Base-by-base conservation (phyloP, 2,888 invertebrate genomes). In the Oscheius myriophilus region DNA sequence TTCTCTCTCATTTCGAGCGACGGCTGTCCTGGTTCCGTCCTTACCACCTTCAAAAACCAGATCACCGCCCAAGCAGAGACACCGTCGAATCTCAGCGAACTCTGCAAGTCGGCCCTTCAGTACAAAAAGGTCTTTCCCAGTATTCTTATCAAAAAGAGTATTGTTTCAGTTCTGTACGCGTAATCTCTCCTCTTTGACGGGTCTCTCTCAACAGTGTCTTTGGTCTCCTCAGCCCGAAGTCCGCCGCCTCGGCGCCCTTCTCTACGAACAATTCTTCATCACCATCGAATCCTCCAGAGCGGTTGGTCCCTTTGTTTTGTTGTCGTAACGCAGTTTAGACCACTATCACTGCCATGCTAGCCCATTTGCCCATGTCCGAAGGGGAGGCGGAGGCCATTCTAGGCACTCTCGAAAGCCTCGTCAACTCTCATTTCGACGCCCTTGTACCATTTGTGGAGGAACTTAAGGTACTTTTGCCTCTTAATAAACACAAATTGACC, bases 111-210 rank as follows among this genome's bases (percentile, higher is more conserved):
- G 39, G 67, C 61, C 7, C 41, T 67, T 18, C 39, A 52, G 26
- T 61, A 26, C 33, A 59, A 52, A 42, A 67, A 67, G 49, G 66
- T 66, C n/a, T n/a, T n/a, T n/a, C n/a, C n/a, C n/a, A n/a, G n/a
- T n/a, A n/a, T n/a, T n/a, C n/a, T n/a, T n/a, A n/a, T n/a, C n/a
- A n/a, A n/a, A n/a, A n/a, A n/a, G n/a, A n/a, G n/a, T n/a, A n/a
- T n/a, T n/a, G n/a, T n/a, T n/a, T 9, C 41, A 63, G 65, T 16
- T 65, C 46, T 42, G 54, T 1, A 39, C 41, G 9, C 65, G 46
- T 14, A 41, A 55, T 18, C 21, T 46, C 26, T 11, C 25, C 6
- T 55, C 65, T 11, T 39, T 65, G 43, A 55, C 45, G 23, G 18
- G 18, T 23, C 57, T 65, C 18, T 33, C 65, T 1, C 54, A 51